Evolutionary conservation across 2,888 invertebrate species (phyloP).

Genomic region (Xylocampa areola): DNA sequence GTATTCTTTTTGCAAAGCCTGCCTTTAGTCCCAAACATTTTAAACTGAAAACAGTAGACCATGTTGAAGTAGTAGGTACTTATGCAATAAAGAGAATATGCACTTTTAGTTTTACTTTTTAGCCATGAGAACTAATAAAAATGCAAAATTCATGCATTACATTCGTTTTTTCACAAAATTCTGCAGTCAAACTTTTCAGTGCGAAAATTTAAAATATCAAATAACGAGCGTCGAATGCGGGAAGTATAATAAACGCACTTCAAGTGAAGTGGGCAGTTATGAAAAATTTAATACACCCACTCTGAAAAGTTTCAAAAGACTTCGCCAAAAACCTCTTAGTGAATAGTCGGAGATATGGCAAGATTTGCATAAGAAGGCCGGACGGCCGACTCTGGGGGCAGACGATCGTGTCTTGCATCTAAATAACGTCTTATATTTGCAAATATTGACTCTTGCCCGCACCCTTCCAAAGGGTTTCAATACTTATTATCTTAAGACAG

Average conservation of each 20-base stretch:
- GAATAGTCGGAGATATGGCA: constrained; percentile 81
- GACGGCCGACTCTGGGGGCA: constrained; percentile 75
- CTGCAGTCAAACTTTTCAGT: constrained; percentile 32
- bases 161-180: constrained; percentile 35
- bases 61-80: constrained; percentile 23
- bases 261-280: constrained; percentile 78
- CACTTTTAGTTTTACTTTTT: constrained; percentile 17
- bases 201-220: constrained; percentile 55
- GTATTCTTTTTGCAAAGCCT: constrained; percentile 52
- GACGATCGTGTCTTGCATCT: constrained; percentile 87
- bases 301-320: constrained; percentile 77
- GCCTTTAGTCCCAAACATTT: constrained; percentile 37
- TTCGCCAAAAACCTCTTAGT: constrained; percentile 82
- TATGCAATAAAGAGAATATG: constrained; percentile 16
- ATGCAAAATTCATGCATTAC: constrained; percentile 27
- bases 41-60: constrained; percentile 28
- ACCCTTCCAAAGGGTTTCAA: constrained; percentile 83
- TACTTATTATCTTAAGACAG: constrained; percentile 84
- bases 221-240: constrained; percentile 56
- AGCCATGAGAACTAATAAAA: constrained; percentile 22
- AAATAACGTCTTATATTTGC: constrained; percentile 89
- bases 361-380: constrained; percentile 85
- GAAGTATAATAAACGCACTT: constrained; percentile 69
- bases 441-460: constrained; percentile 87
- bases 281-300: constrained; percentile 85